A percentile compares a stretch with the other conserved stretches of the same genome.
phyloP scores from a whole-genome alignment of 2,888 invertebrate genomes.

The Sarcophaga variegata region DNA sequence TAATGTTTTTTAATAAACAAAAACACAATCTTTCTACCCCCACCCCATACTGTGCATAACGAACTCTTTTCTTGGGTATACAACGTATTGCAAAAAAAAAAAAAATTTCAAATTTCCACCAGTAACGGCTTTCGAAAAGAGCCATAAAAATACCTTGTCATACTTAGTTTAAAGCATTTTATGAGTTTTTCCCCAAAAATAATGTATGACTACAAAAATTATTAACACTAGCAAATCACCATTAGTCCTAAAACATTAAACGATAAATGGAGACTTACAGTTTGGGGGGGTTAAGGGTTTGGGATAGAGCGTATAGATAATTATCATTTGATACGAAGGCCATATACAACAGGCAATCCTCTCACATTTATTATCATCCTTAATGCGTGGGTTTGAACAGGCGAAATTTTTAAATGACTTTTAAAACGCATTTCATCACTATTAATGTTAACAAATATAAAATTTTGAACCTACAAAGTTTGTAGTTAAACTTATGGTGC shows the following conservation, averaged over 20 bases:
- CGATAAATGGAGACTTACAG: slow-evolving; percentile 19
- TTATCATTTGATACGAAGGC: slow-evolving; percentile 58
- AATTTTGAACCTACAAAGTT: slow-evolving; percentile 50
- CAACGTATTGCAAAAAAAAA: background rate
- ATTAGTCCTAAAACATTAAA: slow-evolving; percentile 65
- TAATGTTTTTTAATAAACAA: slow-evolving; percentile 64
- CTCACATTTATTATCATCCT: slow-evolving; percentile 19
- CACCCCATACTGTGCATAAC: background rate
- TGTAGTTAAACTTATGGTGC: slow-evolving; percentile 37
- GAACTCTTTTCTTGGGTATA: background rate
- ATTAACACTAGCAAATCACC: slow-evolving; percentile 70
- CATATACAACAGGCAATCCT: slow-evolving; percentile 16
- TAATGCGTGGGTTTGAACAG: slow-evolving; percentile 27
- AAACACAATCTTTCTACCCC: slow-evolving; percentile 9
- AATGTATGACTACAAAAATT: slow-evolving; percentile 66
- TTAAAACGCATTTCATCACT: slow-evolving; percentile 71
- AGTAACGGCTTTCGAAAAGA: slow-evolving; percentile 43
- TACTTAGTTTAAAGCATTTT: slow-evolving; percentile 67
- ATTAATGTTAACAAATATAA: slow-evolving; percentile 69
- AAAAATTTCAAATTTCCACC: background rate
- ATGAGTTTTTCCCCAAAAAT: slow-evolving; percentile 64
- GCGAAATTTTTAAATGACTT: slow-evolving; percentile 68
- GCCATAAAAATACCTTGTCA: slow-evolving; percentile 70
- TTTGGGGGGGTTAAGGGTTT: background rate
- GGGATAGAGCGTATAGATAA: slow-evolving; percentile 59